Base-by-base conservation (phyloP, 2,888 invertebrate species). In the Mythimna impura region DNA sequence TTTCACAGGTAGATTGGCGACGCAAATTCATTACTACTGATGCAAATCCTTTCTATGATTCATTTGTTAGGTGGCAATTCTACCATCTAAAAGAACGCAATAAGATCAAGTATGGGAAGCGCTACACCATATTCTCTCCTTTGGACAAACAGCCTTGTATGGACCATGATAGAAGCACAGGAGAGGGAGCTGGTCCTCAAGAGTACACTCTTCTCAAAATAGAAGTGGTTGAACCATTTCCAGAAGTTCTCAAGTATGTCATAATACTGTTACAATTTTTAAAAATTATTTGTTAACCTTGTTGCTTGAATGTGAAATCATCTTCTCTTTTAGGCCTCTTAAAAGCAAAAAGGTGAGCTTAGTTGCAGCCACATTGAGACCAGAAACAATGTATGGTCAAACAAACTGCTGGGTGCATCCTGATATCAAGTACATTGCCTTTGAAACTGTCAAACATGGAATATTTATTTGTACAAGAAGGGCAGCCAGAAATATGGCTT, bases 331-430 rank as follows among this genome's bases (percentile, higher is more conserved):
- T 84, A 97, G 97, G 77, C 78, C 92, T 62, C 93, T 97, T 80
- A 89, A 95, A 82, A 95, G 95, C 64, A 96, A 97, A 90, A 92
- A 96, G 76, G 96, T 99, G n/a, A 98, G 96, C 91, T 96, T 99
- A 77, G 99, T 99, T 17, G 99, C 99, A 25, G 99, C 99, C 12
- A 99, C 99, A 8, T 96, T 99, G n/a, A 97, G 99, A 75, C 99
- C 99, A 1, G 99, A 99, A 96, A 99, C 99, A 1, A 99, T 99
- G 99, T 99, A 99, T 91, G 99, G 99, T 0, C 99, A 99, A 96
- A 99, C 99, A 0, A 99, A 99, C 92, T 99, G 99, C 92, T 99
- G 99, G 99, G 93, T 99, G 6, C 98, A 98, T 89, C 99, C 99
- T 0, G 99, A 99, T 90, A 98, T 99, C 91, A 97, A 97, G 83